A percentile compares a stretch with the other conserved stretches of the same genome.
These are phyloP conservation scores for Holcopasites calliopsidis DNA, from an alignment of 1,140 invertebrate species.

Conservation along the genomic window DNA sequence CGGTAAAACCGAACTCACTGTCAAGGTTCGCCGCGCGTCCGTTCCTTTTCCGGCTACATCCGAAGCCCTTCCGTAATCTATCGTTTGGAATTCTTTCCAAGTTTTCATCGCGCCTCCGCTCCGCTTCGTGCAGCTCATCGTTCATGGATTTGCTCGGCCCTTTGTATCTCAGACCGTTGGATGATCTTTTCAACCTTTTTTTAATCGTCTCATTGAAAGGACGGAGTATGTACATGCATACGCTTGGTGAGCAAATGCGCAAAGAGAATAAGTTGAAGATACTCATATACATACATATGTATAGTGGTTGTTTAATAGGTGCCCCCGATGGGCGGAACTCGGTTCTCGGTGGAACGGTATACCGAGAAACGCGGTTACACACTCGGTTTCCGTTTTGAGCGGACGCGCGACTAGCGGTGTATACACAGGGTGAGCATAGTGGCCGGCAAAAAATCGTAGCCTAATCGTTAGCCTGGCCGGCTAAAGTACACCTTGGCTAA, in stretches of 20 bases:
- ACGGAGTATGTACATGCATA: too few species aligned
- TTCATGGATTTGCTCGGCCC: not conserved
- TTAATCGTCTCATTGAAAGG: not conserved
- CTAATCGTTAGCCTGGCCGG: constrained; percentile 45
- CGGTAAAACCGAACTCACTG: not conserved
- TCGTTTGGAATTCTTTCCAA: not conserved
- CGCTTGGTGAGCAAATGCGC: too few species aligned
- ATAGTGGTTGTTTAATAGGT: constrained; percentile 12
- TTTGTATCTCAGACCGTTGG: not conserved
- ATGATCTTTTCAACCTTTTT: not conserved
- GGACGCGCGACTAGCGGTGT: constrained; percentile 35
- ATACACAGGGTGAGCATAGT: constrained; percentile 10
- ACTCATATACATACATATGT: too few species aligned
- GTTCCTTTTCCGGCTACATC: not conserved
- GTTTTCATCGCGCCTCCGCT: not conserved
- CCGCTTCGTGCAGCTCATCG: not conserved
- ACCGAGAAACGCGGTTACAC: constrained; percentile 50
- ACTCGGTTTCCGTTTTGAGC: constrained; percentile 49
- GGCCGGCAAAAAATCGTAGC: not conserved
- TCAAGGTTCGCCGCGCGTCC: not conserved
- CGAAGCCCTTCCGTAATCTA: not conserved
- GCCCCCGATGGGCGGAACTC: constrained; percentile 7
- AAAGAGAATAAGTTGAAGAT: too few species aligned
- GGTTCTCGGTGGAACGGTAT: constrained; percentile 37
- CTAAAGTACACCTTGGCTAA: constrained; percentile 69